A percentile compares a stretch with the other conserved stretches of the same genome.
Conservation (phyloP, 2,888 invertebrate species). For the Cyclophora punctaria region DNA sequence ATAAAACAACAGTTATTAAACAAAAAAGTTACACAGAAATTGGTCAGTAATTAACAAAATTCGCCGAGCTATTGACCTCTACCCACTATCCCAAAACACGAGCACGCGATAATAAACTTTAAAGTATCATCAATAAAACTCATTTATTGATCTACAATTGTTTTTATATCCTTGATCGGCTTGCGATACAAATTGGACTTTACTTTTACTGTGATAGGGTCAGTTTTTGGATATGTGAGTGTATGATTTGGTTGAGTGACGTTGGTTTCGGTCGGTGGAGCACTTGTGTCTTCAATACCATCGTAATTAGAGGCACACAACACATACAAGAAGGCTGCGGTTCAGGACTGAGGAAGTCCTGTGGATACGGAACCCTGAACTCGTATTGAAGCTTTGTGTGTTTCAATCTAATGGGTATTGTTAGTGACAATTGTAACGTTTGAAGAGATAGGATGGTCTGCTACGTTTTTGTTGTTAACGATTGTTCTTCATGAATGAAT, state of each 20-base stretch:
- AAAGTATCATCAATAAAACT: slow-evolving; percentile 39
- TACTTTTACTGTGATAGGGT: slow-evolving; percentile 11
- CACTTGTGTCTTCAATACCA: slow-evolving; percentile 69
- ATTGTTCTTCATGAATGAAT: slow-evolving; percentile 3
- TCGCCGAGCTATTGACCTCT: slow-evolving; percentile 67
- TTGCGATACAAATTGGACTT: slow-evolving; percentile 20
- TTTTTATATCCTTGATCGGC: slow-evolving; percentile 38
- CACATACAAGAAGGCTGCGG: slow-evolving; percentile 53
- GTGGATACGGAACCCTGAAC: slow-evolving; percentile 23
- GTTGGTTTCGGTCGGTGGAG: slow-evolving; percentile 53
- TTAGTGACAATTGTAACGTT: background rate
- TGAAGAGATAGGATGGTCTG: slow-evolving; percentile 6
- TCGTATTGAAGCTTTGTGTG: background rate
- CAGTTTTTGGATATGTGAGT: slow-evolving; percentile 14
- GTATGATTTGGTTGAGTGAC: slow-evolving; percentile 46
- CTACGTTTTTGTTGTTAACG: slow-evolving; percentile 7
- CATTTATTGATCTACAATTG: slow-evolving; percentile 40
- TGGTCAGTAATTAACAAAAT: slow-evolving; percentile 60
- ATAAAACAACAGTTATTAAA: slow-evolving; percentile 10
- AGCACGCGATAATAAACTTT: slow-evolving; percentile 35
- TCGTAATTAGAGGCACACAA: slow-evolving; percentile 60
- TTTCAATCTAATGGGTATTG: background rate
- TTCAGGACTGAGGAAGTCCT: slow-evolving; percentile 52
- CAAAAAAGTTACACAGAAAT: slow-evolving; percentile 24
- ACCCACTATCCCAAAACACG: slow-evolving; percentile 41